phyloP scores from a whole-genome alignment of 2,888 invertebrate species.

The Harpalus rufipes region DNA sequence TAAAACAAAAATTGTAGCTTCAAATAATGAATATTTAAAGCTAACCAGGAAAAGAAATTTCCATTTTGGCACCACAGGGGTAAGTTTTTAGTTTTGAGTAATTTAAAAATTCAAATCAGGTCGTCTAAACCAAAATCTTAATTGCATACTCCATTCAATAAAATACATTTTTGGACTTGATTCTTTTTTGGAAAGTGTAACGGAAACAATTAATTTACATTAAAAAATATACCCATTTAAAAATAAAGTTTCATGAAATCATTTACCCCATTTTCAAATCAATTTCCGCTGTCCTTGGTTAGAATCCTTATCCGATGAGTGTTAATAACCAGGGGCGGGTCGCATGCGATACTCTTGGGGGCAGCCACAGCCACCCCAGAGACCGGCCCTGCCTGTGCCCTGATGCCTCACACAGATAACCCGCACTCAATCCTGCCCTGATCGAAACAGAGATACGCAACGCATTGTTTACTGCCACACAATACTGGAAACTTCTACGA shows the following conservation, averaged over 20 bases:
- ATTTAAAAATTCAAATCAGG: no score
- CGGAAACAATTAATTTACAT: no score
- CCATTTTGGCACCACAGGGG: no score
- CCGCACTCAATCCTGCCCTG: slow-evolving; percentile 58
- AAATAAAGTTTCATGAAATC: neutral
- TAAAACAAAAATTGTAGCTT: no score
- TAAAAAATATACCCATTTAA: neutral
- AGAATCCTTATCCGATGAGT: slow-evolving; percentile 52
- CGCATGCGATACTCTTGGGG: slow-evolving; percentile 58
- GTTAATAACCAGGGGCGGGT: slow-evolving; percentile 63
- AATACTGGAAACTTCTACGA: neutral
- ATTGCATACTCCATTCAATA: no score
- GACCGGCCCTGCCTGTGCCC: slow-evolving; percentile 61
- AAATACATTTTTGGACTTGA: no score
- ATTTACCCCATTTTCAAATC: neutral
- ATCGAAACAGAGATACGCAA: slow-evolving; percentile 12
- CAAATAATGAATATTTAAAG: no score
- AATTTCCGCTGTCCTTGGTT: slow-evolving; percentile 3
- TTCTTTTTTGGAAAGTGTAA: no score
- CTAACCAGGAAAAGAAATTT: no score
- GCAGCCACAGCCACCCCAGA: slow-evolving; percentile 16
- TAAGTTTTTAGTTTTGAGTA: no score
- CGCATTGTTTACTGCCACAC: neutral
- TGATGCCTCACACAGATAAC: slow-evolving; percentile 64
- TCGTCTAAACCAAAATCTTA: no score